Evolutionary conservation across 2,888 invertebrate genomes (phyloP).

Genomic region (Tetheella fluctuosa): DNA sequence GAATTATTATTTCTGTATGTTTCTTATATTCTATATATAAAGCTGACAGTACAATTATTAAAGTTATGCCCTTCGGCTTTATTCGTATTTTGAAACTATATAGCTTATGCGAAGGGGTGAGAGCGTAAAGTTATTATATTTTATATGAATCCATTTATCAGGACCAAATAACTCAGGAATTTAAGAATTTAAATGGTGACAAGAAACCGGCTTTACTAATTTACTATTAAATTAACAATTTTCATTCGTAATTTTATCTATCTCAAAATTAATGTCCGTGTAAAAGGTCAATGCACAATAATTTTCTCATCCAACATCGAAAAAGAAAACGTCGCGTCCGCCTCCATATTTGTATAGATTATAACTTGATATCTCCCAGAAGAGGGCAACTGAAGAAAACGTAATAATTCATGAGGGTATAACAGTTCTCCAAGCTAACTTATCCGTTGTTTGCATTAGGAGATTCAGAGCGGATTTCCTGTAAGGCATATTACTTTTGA

Average conservation of each 20-base stretch:
- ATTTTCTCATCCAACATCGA: background rate
- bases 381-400: slow-evolving; percentile 5
- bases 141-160: too few species aligned
- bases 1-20: background rate
- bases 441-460: slow-evolving; percentile 17
- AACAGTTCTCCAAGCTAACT: slow-evolving; percentile 12
- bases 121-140: too few species aligned
- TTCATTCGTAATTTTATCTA: background rate
- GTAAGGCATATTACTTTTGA: slow-evolving; percentile 12
- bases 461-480: slow-evolving; percentile 12
- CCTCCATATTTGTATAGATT: background rate
- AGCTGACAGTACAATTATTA: too few species aligned
- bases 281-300: background rate
- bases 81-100: too few species aligned
- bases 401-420: slow-evolving; percentile 17
- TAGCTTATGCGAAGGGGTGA: too few species aligned
- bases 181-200: too few species aligned
- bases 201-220: too few species aligned
- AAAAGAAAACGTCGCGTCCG: background rate
- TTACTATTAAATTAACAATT: background rate
- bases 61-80: too few species aligned
- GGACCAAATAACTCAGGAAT: too few species aligned
- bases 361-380: slow-evolving; percentile 6
- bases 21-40: too few species aligned
- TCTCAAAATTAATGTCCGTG: background rate